These are phyloP conservation scores for Episyrphus balteatus DNA, from an alignment of 1,140 invertebrate species.

Conservation along the genomic window DNA sequence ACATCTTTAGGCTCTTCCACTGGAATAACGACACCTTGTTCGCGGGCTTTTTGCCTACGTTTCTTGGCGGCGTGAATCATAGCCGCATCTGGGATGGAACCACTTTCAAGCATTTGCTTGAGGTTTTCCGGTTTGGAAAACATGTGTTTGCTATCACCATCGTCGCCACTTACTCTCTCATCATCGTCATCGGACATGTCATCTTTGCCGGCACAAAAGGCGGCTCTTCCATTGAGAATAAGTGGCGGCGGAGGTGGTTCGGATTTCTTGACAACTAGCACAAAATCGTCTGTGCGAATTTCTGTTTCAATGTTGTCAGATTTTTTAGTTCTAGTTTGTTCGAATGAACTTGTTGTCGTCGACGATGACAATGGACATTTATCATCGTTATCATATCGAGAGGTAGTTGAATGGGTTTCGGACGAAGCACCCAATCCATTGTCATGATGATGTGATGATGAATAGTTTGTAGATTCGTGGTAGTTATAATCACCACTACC, in stretches of 20 bases:
- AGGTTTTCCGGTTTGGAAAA: constrained; percentile 57
- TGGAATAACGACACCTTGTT: constrained; percentile 58
- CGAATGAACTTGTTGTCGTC: constrained; percentile 7
- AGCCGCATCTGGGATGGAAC: constrained; percentile 89
- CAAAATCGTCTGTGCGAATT: constrained; percentile 40
- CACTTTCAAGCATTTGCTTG: constrained; percentile 64
- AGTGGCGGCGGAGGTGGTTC: constrained; percentile 33
- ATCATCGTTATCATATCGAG: constrained; percentile 6
- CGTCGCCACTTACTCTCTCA: constrained; percentile 34
- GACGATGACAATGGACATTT: neutral
- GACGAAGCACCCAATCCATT: constrained; percentile 13
- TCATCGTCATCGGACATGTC: constrained; percentile 63
- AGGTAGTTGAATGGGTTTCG: constrained; percentile 16
- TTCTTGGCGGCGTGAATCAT: constrained; percentile 93
- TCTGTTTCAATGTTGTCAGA: constrained; percentile 38
- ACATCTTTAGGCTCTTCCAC: constrained; percentile 52
- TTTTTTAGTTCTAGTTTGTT: constrained; percentile 36
- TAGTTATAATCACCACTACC: constrained; percentile 5
- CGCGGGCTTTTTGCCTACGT: constrained; percentile 66
- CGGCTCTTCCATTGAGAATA: constrained; percentile 69
- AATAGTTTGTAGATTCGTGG: neutral
- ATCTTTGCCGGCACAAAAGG: constrained; percentile 60
- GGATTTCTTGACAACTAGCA: constrained; percentile 47
- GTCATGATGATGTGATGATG: constrained; percentile 1
- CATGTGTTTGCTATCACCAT: constrained; percentile 37